Conservation (phyloP, 2,113 vertebrate genomes). For the Platysteira castanea region DNA sequence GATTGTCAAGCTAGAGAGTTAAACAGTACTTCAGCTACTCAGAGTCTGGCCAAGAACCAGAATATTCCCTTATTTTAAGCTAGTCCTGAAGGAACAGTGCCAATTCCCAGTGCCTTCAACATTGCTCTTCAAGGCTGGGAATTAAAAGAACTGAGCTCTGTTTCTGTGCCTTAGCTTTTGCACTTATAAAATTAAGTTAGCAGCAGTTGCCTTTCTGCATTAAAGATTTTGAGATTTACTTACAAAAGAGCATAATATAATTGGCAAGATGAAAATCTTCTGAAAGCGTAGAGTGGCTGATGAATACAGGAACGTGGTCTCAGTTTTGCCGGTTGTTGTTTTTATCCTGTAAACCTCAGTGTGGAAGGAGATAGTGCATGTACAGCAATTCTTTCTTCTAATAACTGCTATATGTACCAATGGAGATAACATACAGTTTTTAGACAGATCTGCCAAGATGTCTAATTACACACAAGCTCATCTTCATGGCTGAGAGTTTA, state of each 20-base stretch:
- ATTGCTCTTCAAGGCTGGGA: not conserved
- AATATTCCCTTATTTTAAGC: conserved; percentile 34
- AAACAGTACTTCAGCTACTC: not conserved
- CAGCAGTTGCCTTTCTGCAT: not conserved
- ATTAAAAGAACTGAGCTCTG: not conserved
- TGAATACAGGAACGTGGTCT: not conserved
- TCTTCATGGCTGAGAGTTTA: not conserved
- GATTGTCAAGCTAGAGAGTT: not conserved
- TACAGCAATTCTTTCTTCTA: not conserved
- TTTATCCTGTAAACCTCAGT: not conserved
- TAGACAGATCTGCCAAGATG: not conserved
- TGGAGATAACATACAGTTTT: not conserved
- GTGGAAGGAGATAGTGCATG: not conserved
- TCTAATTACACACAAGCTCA: not conserved
- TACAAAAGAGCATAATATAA: not conserved
- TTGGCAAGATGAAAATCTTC: not conserved
- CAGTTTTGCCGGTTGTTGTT: not conserved
- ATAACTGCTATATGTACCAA: not conserved
- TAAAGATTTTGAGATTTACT: not conserved
- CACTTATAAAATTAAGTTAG: not conserved
- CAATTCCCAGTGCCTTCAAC: not conserved
- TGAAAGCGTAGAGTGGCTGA: not conserved
- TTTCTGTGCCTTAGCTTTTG: not conserved
- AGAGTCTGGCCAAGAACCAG: not conserved
- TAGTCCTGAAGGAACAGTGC: conserved; percentile 1